These are phyloP conservation scores for Rotaria sp. DNA, from an alignment of 2,888 invertebrate species.

Conservation along the genomic window DNA sequence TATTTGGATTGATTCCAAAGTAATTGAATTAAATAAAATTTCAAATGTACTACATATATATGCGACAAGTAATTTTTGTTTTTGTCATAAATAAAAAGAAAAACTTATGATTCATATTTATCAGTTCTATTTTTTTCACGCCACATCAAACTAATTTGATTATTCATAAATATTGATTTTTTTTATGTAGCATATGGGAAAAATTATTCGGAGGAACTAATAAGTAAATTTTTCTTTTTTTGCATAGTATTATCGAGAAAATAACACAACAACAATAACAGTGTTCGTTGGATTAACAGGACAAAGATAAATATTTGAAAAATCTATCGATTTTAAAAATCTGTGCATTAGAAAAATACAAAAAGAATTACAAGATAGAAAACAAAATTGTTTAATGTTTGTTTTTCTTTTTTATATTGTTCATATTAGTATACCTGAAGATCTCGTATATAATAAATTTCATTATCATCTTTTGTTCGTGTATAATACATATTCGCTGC, in stretches of 20 bases:
- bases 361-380: neutral
- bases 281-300: neutral
- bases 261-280: neutral
- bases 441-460: constrained; percentile 12
- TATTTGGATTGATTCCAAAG: too few relatives aligned
- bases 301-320: neutral
- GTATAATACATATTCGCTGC: neutral
- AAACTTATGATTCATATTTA: too few relatives aligned
- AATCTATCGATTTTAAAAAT: neutral
- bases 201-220: too few relatives aligned
- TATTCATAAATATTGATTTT: neutral
- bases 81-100: too few relatives aligned
- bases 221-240: neutral
- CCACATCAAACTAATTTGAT: neutral
- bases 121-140: too few relatives aligned
- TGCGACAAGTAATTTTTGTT: too few relatives aligned
- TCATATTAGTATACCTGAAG: neutral
- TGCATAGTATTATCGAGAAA: neutral
- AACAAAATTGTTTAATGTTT: neutral
- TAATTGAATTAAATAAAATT: too few relatives aligned
- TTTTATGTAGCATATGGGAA: neutral
- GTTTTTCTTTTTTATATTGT: neutral
- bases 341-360: neutral
- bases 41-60: too few relatives aligned
- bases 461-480: neutral